Base-by-base conservation (phyloP, 2,888 invertebrate species). In the Dryobota labecula region DNA sequence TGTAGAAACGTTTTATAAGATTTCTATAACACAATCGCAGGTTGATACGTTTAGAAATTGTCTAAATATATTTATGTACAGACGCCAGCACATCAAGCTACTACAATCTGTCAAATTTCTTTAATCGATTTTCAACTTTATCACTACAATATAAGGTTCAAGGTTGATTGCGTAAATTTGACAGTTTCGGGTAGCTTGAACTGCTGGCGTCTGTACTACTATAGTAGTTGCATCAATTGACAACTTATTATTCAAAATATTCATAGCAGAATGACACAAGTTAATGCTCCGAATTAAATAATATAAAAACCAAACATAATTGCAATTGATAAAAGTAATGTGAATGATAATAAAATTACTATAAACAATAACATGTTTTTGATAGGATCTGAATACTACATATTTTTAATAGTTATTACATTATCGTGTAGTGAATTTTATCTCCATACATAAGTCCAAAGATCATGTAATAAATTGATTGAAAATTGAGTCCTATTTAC, bases 311-410 rank as follows among this genome's bases (percentile, higher is more conserved):
- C 41, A 58, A 58, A 43, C 13, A 27, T 30, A 62, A 27, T 47
- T 56, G 11, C 11, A 13, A 47, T 51, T 61, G 45, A 64, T 57
- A 49, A 56, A 45, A 20, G 30, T 61, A 75, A 43, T 38, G 7
- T 15, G 13, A 15, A 15, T 56, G 73, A 63, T 63, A 47, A 47
- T 41, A 62, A 63, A 27, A 30, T n/a, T 0, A 68, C 27, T 70
- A 49, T 64, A 62, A 66, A 82, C 60, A 78, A 79, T 38, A 83
- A 83, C 53, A 78, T 72, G 54, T 69, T 67, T 62, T 56, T 78
- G 20, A 78, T 61, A 57, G 6, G 2, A 54, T 51, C 51, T 51
- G 15, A 78, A 30, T 47, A 67, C 27, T 67, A 67, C 11, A 27
- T 47, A 64, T 36, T 77, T 76, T 76, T 4, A 43, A 63, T 33